Percentiles rank a stretch among this genome's conserved stretches.
These are phyloP conservation scores for Escarpia spicata DNA, from an alignment of 2,888 invertebrate species.

Conservation along the genomic window DNA sequence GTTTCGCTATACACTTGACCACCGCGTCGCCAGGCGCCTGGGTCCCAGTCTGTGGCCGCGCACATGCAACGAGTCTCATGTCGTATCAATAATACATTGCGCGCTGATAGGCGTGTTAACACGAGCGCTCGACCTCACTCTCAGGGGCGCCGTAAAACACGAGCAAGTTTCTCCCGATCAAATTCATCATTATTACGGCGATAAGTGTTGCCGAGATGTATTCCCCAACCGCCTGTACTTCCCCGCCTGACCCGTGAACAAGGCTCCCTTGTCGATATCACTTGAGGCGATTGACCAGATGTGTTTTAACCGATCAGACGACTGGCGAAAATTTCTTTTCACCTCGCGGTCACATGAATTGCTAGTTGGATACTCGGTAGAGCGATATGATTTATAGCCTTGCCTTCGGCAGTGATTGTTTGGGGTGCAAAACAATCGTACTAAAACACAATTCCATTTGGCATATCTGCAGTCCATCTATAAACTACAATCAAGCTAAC, in stretches of 20 bases:
- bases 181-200: conserved; percentile 16
- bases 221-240: background rate
- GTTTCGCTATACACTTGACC: background rate
- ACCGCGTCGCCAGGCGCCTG: background rate
- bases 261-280: background rate
- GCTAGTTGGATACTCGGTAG: background rate
- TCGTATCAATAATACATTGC: background rate
- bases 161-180: background rate
- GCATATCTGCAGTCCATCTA: background rate
- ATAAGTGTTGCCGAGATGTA: background rate
- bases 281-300: background rate
- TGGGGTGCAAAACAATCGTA: background rate
- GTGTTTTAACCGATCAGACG: background rate
- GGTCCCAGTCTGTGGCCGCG: background rate
- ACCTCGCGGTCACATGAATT: background rate
- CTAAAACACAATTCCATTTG: background rate
- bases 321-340: background rate
- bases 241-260: background rate
- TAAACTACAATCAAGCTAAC: background rate
- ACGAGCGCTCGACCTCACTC: background rate
- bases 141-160: background rate
- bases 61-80: no score
- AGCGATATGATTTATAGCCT: background rate
- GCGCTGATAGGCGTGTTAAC: conserved; percentile 3
- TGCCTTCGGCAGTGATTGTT: background rate